Percentiles rank a stretch among this genome's conserved stretches.
phyloP scores from a whole-genome alignment of 2,113 vertebrate genomes.

The Charina bottae region DNA sequence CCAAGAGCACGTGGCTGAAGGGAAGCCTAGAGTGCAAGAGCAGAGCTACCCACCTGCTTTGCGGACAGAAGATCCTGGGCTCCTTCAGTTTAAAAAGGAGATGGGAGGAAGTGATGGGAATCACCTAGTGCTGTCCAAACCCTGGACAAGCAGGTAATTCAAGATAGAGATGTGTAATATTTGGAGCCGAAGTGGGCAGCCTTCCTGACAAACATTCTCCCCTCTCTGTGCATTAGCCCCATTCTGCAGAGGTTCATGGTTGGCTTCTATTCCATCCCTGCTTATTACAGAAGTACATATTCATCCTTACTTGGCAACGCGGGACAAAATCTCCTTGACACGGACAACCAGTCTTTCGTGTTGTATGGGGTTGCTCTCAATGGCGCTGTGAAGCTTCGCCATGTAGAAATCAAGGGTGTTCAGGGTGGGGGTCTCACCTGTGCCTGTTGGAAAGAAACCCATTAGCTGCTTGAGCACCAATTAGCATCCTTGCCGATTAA shows the following conservation, averaged over 20 bases:
- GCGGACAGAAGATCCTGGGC: neutral
- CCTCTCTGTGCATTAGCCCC: neutral
- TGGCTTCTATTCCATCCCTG: neutral
- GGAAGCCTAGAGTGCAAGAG: neutral
- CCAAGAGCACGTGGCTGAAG: neutral
- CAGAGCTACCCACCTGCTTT: neutral
- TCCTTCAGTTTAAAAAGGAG: neutral
- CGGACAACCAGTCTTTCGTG: constrained; percentile 87
- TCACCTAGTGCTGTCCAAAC: neutral
- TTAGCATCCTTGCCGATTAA: neutral
- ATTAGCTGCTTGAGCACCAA: neutral
- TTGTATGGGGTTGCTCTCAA: constrained; percentile 90
- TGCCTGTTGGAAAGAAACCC: constrained; percentile 71
- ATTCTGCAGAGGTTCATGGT: no score
- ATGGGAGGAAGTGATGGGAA: neutral
- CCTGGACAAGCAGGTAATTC: neutral
- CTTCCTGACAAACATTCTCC: neutral
- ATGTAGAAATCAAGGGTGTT: constrained; percentile 94
- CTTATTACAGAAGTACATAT: neutral
- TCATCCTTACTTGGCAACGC: constrained; percentile 86
- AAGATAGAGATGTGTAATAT: neutral
- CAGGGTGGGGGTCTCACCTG: constrained; percentile 90
- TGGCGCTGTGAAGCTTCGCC: constrained; percentile 87
- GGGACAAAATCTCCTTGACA: constrained; percentile 90
- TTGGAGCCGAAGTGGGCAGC: neutral